Evolutionary conservation across 2,888 invertebrate species (phyloP).

Genomic region (Macaria notata): DNA sequence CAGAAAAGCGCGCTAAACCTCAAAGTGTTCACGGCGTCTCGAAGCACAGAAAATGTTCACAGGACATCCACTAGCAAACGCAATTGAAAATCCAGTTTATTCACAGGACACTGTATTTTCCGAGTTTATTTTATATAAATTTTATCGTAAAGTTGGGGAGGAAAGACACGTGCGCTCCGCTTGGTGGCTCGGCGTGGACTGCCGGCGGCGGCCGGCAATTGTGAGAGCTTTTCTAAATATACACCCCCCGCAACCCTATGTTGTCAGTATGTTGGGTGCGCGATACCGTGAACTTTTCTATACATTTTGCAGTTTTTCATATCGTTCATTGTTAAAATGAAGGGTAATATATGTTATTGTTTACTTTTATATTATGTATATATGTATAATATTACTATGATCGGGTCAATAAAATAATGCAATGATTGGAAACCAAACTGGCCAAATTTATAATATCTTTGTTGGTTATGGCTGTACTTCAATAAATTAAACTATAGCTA

Average conservation of each 20-base stretch:
- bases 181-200: conserved; percentile 67
- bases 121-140: conserved; percentile 62
- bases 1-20: conserved; percentile 43
- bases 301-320: conserved; percentile 58
- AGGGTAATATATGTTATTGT: too few species aligned
- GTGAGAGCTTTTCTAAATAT: conserved; percentile 72
- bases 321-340: too few species aligned
- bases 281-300: conserved; percentile 78
- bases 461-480: too few species aligned
- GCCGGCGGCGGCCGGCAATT: conserved; percentile 48
- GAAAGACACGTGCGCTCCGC: conserved; percentile 56
- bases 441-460: too few species aligned
- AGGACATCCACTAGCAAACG: conserved; percentile 33
- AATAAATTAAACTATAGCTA: too few species aligned
- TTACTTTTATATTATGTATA: too few species aligned
- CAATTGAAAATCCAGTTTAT: conserved; percentile 66
- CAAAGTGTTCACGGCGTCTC: conserved; percentile 50
- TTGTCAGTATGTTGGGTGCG: conserved; percentile 51
- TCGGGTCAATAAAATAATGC: too few species aligned
- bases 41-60: conserved; percentile 50
- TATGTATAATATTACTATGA: too few species aligned
- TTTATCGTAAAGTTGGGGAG: conserved; percentile 58
- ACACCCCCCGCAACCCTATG: conserved; percentile 63
- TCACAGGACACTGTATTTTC: conserved; percentile 44
- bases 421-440: too few species aligned